Base-by-base conservation (phyloP, 2,888 invertebrate genomes). In the Lapara coniferarum region DNA sequence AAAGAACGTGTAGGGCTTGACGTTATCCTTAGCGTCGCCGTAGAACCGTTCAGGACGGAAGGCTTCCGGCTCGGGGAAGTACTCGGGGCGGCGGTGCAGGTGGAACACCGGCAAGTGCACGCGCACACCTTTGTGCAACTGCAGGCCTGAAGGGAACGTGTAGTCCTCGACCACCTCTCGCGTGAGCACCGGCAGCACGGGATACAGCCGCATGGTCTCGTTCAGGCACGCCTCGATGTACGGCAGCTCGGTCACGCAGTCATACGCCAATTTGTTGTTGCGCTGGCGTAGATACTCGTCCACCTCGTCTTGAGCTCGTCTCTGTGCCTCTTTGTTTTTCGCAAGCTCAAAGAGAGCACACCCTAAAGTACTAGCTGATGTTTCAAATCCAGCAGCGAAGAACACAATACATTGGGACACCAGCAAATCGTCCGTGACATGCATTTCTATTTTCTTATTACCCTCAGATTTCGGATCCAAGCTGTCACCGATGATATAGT, bases 391-490 rank as follows among this genome's bases (percentile, higher is more conserved):
- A 46, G 85, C 88, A 10, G 73, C 80, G 57, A 88, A 89, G 66
- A 96, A 94, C 0, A 94, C 77, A 25, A 94, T 89, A 2, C 94
- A 91, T 69, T 95, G 95, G 0, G 94, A 90, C 0, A 90, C 87
- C 14, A 95, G 74, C 58, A 94, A 81, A 3, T 91, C 85, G 19
- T 92, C 75, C 1, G 86, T 83, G 5, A 94, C 75, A 10, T 83
- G 75, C 0, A 86, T 49, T 14, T 77, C 70, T 0, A 81, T 66
- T 37, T 75, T 81, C 16, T 80, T 73, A 1, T 70, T 75, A 0
- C 71, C 79, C 1, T 77, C 77, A 14, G 7, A 77, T 51, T 79
- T 78, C 44, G 81, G 69, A 66, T 63, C 77, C 3, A 88, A 79
- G 16, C 82, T 83, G 53, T 86, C 85, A 0, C 86, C 86, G 0